phyloP scores from a whole-genome alignment of 2,797 vertebrate genomes.

The Poeciliopsis presidionis region DNA sequence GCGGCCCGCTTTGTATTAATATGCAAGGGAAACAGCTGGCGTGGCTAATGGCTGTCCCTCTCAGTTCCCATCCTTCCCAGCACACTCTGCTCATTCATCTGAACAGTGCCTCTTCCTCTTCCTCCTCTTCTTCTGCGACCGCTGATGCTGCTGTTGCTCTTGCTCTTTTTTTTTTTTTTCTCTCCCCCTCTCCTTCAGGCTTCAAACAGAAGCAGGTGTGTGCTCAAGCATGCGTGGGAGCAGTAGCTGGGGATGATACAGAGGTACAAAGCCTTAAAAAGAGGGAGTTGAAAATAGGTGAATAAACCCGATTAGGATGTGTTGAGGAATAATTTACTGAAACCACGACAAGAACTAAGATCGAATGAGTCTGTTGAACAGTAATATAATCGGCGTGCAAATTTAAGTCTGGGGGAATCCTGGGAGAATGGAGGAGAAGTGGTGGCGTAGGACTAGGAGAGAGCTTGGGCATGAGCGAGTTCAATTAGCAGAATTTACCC shows the following conservation, averaged over 20 bases:
- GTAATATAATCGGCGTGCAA: constrained; percentile 67
- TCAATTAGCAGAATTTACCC: constrained; percentile 82
- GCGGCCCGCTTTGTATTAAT: constrained; percentile 60
- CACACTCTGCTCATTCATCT: constrained; percentile 62
- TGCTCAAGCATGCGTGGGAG: constrained; percentile 18
- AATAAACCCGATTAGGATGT: constrained; percentile 40
- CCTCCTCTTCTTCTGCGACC: not conserved
- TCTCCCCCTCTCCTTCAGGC: constrained; percentile 38
- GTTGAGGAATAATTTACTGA: constrained; percentile 53
- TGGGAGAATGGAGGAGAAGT: constrained; percentile 59
- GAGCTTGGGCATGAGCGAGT: constrained; percentile 68
- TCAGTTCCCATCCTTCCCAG: constrained; percentile 60
- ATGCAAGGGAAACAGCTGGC: constrained; percentile 74
- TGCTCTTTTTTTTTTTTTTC: too few species aligned
- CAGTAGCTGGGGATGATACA: not conserved
- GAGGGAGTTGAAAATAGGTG: constrained; percentile 25
- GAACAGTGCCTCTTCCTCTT: constrained; percentile 49
- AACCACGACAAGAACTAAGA: constrained; percentile 48
- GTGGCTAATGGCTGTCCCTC: constrained; percentile 74
- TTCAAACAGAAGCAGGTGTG: constrained; percentile 47
- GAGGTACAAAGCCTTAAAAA: not conserved
- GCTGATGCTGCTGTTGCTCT: constrained; percentile 15
- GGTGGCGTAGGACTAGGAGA: constrained; percentile 58
- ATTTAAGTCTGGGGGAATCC: constrained; percentile 60
- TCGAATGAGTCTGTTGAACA: constrained; percentile 45